phyloP scores from a whole-genome alignment of 2,797 vertebrate genomes.

The Fistularia commersonii region DNA sequence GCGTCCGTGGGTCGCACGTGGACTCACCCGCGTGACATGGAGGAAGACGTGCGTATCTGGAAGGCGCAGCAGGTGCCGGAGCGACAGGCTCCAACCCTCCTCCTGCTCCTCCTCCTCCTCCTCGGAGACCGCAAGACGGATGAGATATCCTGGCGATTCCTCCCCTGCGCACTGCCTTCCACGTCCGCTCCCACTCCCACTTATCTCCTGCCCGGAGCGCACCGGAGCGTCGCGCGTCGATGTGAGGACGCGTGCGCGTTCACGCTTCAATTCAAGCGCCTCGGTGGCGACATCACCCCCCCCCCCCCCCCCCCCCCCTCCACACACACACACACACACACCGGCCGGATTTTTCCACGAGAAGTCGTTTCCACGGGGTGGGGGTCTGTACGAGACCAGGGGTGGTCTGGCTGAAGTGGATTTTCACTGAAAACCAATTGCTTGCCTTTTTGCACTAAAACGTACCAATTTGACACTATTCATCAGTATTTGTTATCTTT shows the following conservation, averaged over 20 bases:
- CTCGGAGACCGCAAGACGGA: slow-evolving; percentile 25
- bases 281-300: slow-evolving; percentile 5
- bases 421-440: not conserved
- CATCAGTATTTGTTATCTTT: too few species aligned
- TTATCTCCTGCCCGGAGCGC: slow-evolving; percentile 60
- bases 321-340: not conserved
- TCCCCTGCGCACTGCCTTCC: slow-evolving; percentile 55
- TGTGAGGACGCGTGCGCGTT: slow-evolving; percentile 44
- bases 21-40: slow-evolving; percentile 61
- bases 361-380: too few species aligned
- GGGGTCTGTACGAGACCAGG: too few species aligned
- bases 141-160: slow-evolving; percentile 46
- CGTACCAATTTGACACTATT: too few species aligned
- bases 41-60: slow-evolving; percentile 5
- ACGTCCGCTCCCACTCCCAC: slow-evolving; percentile 61
- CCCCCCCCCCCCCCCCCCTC: not conserved
- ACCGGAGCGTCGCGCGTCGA: slow-evolving; percentile 62
- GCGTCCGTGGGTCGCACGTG: not conserved
- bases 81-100: slow-evolving; percentile 8
- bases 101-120: slow-evolving; percentile 21
- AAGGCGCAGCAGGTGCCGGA: slow-evolving; percentile 53
- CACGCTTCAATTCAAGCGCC: slow-evolving; percentile 18
- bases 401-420: slow-evolving; percentile 5
- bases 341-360: too few species aligned
- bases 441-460: too few species aligned